Base-by-base conservation (phyloP, 2,797 vertebrate species). In the Cebuella pygmaea region DNA sequence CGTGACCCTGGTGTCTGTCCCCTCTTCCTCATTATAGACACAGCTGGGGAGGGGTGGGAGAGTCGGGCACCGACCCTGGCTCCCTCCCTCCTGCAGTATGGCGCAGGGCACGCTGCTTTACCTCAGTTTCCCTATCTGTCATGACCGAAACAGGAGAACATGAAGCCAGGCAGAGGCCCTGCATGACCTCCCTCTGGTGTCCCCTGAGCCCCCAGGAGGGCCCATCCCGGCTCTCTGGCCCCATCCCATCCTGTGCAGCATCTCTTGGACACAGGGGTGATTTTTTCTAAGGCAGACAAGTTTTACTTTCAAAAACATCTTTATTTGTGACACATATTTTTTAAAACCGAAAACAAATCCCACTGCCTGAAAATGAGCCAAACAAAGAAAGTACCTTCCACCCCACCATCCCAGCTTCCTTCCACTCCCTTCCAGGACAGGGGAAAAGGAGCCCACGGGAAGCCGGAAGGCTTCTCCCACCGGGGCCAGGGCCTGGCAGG, bases 261-360 rank as follows among this genome's bases (percentile, higher is more conserved):
- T 46, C 39, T 82, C 36, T 59, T 48, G 11, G 36, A 12, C 30
- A 84, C 36, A 9, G 17, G 46, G 39, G 46, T 27, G 64, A 67
- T 44, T 39, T 41, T 33, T 81, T 80, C 82, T 55, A 87, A 87
- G 59, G 5, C 22, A 85, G 39, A 41, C 20, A 52, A 79, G 11
- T 81, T 90, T 90, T 76, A 75, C 67, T 90, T 90, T 86, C 57
- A 83, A 88, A 79, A 83, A 6, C n/a, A 48, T 20, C 41, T 88
- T 94, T 82, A 83, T 76, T 87, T 92, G 78, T 39, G 36, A 39
- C 36, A 15, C 7, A 9, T 70, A n/a, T 52, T 84, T 67, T 50
- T 17, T 15, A 17, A 50, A 50, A 50, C 48, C 41, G 7, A 12
- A 91, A 75, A 17, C 27, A 33, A 7, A 8, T 36, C 39, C 76